Conservation (phyloP, 2,888 invertebrate genomes). For the Melanargia galathea region DNA sequence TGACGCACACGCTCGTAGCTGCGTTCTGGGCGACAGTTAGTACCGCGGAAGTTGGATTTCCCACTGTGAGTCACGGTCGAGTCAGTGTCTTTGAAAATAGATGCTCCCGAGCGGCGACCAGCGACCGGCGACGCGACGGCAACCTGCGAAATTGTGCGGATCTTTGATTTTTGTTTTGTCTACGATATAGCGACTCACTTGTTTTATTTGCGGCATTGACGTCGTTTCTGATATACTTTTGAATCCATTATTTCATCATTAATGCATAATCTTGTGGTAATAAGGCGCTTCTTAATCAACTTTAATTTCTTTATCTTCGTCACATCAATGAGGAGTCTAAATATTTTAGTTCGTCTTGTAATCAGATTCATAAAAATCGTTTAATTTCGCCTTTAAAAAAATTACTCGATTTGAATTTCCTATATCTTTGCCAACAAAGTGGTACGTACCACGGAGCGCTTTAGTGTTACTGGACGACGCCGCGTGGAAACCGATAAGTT, state of each 20-base stretch:
- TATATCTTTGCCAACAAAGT: no score
- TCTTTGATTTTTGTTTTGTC: constrained; percentile 24
- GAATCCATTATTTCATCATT: not conserved
- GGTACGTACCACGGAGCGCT: no score
- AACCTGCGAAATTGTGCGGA: not conserved
- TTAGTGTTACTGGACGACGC: no score
- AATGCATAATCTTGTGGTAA: not conserved
- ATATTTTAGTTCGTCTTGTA: not conserved
- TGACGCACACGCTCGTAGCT: constrained; percentile 42
- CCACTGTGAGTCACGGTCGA: constrained; percentile 37
- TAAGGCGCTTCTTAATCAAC: no score
- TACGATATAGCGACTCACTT: constrained; percentile 8
- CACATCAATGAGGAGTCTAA: no score
- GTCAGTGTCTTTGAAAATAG: constrained; percentile 35
- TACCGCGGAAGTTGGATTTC: constrained; percentile 39
- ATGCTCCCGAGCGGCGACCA: constrained; percentile 2
- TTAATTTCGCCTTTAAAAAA: no score
- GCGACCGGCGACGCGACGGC: not conserved
- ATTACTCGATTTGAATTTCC: no score
- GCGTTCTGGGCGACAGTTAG: constrained; percentile 27
- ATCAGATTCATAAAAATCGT: no score
- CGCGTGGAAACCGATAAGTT: no score
- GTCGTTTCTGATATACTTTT: constrained; percentile 23
- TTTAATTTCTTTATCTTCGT: no score
- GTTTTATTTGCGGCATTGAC: constrained; percentile 33